phyloP scores from a whole-genome alignment of 2,113 vertebrate genomes.

The Neodontobutis hainanensis region DNA sequence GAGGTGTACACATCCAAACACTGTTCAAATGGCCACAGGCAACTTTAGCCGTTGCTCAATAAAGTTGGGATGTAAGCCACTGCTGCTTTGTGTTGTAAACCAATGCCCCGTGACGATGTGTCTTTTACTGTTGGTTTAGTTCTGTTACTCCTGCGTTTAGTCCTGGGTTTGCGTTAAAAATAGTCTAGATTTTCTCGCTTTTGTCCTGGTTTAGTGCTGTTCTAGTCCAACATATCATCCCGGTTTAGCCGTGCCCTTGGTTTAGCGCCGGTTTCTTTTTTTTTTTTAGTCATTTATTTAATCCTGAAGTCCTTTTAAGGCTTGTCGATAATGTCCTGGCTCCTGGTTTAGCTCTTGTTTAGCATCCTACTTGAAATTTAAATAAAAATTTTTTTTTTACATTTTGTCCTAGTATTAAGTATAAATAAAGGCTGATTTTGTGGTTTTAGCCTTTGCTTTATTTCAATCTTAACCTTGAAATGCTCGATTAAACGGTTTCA shows the following conservation, averaged over 20 bases:
- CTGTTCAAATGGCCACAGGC: not conserved
- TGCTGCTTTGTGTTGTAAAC: not conserved
- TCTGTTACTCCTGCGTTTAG: not conserved
- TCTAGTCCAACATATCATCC: not conserved
- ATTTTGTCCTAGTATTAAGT: too few relatives aligned
- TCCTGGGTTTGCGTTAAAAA: not conserved
- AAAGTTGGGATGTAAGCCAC: constrained; percentile 10
- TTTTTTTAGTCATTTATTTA: too few relatives aligned
- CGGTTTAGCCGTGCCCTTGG: not conserved
- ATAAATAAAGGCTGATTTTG: too few relatives aligned
- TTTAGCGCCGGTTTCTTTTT: not conserved
- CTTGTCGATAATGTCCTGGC: too few relatives aligned
- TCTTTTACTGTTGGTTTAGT: too few relatives aligned
- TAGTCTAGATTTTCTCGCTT: not conserved
- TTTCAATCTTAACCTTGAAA: too few relatives aligned
- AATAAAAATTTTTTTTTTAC: too few relatives aligned
- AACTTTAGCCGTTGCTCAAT: constrained; percentile 39
- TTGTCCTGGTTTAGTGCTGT: not conserved
- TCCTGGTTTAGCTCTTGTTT: too few relatives aligned
- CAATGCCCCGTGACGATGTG: too few relatives aligned
- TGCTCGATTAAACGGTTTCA: too few relatives aligned
- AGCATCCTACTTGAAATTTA: too few relatives aligned
- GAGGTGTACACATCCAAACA: not conserved
- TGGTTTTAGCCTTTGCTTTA: too few relatives aligned
- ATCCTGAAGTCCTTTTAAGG: not conserved